phyloP scores from a whole-genome alignment of 1,140 invertebrate species.

The Globodera ellingtonae region DNA sequence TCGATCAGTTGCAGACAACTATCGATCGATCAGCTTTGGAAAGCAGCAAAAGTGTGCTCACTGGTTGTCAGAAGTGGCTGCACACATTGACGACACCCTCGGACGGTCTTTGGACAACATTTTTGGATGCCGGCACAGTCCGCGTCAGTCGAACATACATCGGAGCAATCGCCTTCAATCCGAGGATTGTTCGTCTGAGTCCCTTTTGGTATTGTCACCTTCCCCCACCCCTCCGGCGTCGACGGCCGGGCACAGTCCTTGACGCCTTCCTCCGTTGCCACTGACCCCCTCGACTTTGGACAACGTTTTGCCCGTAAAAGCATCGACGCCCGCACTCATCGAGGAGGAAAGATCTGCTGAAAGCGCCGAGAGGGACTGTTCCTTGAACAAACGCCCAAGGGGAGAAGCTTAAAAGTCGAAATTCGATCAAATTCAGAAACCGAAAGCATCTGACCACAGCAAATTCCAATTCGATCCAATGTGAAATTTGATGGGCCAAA shows the following conservation, averaged over 20 bases:
- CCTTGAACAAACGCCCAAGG: background rate
- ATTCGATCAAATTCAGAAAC: background rate
- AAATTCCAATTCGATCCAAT: background rate
- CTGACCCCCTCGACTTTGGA: background rate
- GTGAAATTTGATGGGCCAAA: background rate
- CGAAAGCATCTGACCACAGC: background rate
- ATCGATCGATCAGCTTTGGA: no score
- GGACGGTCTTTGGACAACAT: slow-evolving; percentile 10
- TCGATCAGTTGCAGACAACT: no score
- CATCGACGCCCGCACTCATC: background rate
- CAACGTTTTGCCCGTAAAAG: background rate
- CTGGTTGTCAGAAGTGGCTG: slow-evolving; percentile 28
- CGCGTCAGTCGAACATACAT: background rate
- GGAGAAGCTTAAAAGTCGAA: background rate
- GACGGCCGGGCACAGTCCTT: slow-evolving; percentile 17
- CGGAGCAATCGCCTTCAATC: slow-evolving; percentile 24
- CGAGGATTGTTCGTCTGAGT: no score
- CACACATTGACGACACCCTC: slow-evolving; percentile 12
- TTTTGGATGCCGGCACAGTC: slow-evolving; percentile 24
- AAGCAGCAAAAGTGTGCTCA: slow-evolving; percentile 11
- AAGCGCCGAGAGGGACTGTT: background rate
- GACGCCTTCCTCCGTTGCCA: background rate
- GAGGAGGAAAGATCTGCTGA: background rate
- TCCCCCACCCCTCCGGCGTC: background rate
- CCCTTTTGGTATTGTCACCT: slow-evolving; percentile 5